Conservation (phyloP, 2,888 invertebrate genomes). For the Pterostichus madidus region DNA sequence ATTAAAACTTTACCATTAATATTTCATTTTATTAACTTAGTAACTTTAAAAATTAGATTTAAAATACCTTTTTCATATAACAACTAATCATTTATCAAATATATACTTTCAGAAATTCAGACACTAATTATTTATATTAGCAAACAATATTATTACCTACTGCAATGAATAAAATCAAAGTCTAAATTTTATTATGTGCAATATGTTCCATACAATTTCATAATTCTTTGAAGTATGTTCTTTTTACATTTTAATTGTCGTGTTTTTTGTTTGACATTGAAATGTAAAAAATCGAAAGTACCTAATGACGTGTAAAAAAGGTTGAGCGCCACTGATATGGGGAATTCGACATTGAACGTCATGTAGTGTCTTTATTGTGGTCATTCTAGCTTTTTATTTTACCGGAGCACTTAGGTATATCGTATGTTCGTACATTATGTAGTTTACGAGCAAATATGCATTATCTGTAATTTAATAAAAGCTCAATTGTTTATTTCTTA, state of each 20-base stretch:
- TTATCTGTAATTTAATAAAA: constrained; percentile 14
- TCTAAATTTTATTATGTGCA: no score
- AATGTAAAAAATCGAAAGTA: background rate
- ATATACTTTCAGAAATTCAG: no score
- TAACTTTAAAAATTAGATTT: no score
- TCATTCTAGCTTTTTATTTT: background rate
- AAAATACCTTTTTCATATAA: no score
- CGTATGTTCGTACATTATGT: background rate
- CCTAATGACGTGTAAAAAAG: background rate
- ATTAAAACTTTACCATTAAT: no score
- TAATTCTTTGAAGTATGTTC: no score
- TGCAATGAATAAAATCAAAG: no score
- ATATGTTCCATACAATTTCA: no score
- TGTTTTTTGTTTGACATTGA: background rate
- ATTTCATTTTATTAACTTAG: no score
- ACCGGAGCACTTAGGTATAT: background rate
- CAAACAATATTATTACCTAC: no score
- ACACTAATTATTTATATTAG: no score
- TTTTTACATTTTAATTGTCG: background rate
- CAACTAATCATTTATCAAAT: no score
- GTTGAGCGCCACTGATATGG: background rate
- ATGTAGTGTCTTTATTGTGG: background rate
- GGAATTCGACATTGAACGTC: background rate
- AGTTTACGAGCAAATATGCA: background rate
- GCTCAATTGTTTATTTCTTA: background rate